A percentile compares a stretch with the other conserved stretches of the same genome.
Conservation (phyloP, 53 echinoderm and acorn worm genomes). For the Stichopus horrens region DNA sequence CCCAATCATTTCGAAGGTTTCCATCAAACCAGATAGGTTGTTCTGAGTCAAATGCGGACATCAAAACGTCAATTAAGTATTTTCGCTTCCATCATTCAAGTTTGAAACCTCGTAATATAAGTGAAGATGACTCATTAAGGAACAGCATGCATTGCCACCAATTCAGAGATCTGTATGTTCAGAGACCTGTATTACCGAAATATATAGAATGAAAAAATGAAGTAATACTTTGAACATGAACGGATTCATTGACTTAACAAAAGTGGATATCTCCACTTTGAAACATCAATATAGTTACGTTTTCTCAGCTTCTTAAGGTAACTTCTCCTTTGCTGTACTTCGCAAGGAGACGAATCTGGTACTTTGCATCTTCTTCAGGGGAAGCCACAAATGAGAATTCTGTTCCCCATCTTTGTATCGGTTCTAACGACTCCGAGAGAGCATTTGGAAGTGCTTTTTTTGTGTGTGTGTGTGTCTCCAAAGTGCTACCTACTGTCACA, state of each 20-base stretch:
- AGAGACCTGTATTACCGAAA: neutral
- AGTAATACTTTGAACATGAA: neutral
- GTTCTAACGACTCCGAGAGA: neutral
- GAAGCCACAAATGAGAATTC: neutral
- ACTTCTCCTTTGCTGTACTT: neutral
- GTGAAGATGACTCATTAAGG: neutral
- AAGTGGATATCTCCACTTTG: neutral
- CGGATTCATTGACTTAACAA: neutral
- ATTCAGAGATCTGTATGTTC: no score
- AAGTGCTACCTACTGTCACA: neutral
- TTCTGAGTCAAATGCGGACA: neutral
- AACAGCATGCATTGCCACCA: neutral
- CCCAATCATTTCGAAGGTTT: no score
- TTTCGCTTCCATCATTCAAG: neutral
- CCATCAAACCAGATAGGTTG: neutral
- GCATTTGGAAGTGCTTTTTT: neutral
- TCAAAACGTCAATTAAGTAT: neutral
- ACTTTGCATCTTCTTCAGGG: neutral
- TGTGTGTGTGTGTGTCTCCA: neutral
- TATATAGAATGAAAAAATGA: neutral
- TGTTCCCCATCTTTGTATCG: neutral
- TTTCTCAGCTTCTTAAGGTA: neutral
- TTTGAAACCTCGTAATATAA: neutral
- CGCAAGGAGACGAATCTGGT: neutral
- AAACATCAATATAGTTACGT: neutral